Evolutionary conservation across 2,797 vertebrate genomes (phyloP).

Genomic region (Yasuhikotakia modesta): DNA sequence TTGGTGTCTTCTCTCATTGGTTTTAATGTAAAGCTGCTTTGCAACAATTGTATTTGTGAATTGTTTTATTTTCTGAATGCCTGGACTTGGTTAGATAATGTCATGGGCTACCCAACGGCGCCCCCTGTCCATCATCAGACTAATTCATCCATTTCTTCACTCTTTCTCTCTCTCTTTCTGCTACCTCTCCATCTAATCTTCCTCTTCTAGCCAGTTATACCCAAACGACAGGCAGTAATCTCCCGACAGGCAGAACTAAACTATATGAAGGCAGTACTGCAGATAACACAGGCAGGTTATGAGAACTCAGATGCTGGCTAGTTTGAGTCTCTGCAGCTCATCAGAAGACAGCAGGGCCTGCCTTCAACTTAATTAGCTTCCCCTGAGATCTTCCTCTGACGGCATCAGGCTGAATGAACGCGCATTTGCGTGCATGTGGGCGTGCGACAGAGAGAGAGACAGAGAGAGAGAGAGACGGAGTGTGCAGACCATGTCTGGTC

Average conservation of each 20-base stretch:
- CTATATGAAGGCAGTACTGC: constrained; percentile 43
- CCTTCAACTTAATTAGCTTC: constrained; percentile 67
- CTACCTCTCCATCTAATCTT: constrained; percentile 26
- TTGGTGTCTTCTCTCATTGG: no score
- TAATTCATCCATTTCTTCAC: constrained; percentile 33
- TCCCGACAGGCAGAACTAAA: constrained; percentile 41
- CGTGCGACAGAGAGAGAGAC: constrained; percentile 18
- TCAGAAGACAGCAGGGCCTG: constrained; percentile 60
- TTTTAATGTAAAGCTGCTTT: no score
- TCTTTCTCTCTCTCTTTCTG: constrained; percentile 22
- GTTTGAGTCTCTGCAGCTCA: constrained; percentile 54
- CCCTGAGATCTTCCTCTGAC: constrained; percentile 61
- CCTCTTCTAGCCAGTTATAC: constrained; percentile 42
- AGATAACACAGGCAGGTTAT: constrained; percentile 49
- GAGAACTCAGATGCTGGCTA: constrained; percentile 46
- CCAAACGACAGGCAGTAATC: constrained; percentile 45
- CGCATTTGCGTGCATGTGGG: constrained; percentile 22
- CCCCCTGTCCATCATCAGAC: constrained; percentile 32
- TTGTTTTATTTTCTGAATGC: background rate
- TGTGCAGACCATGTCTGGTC: constrained; percentile 24
- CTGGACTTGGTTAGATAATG: background rate
- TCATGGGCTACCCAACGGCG: constrained; percentile 19
- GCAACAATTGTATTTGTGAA: no score
- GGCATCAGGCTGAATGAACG: constrained; percentile 54
- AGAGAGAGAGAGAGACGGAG: constrained; percentile 36